Percentiles rank a stretch among this genome's conserved stretches.
These are phyloP conservation scores for Tadarida brasiliensis DNA, from an alignment of 2,797 vertebrate species.

Conservation along the genomic window DNA sequence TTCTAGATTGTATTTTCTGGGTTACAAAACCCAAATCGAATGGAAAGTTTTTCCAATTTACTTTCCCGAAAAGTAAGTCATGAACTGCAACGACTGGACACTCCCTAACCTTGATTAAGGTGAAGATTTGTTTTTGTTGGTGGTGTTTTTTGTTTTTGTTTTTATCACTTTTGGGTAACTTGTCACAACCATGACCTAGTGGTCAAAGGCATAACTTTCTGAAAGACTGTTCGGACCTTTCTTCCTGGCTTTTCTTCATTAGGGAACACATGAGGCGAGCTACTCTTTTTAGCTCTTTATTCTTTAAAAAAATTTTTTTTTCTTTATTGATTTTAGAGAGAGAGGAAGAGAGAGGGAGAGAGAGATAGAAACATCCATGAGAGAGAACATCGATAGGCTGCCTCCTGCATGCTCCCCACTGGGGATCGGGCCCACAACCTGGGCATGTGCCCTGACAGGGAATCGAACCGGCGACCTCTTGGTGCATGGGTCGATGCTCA, in stretches of 20 bases:
- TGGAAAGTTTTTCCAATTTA: neutral
- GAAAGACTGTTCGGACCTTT: neutral
- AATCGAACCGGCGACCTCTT: too few relatives aligned
- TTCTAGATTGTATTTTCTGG: slow-evolving; percentile 23
- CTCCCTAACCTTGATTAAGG: slow-evolving; percentile 7
- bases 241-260: slow-evolving; percentile 26
- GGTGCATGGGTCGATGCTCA: too few relatives aligned
- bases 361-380: too few relatives aligned
- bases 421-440: too few relatives aligned
- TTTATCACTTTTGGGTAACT: neutral
- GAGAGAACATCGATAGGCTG: too few relatives aligned
- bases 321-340: too few relatives aligned
- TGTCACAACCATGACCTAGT: neutral
- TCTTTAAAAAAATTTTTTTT: too few relatives aligned
- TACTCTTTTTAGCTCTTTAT: neutral
- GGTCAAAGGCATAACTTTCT: neutral
- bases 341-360: too few relatives aligned
- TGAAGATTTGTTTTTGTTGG: neutral
- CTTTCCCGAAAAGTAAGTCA: slow-evolving; percentile 35
- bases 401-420: too few relatives aligned
- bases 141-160: neutral
- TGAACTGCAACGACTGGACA: neutral
- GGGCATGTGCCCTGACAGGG: too few relatives aligned
- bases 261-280: neutral
- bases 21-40: slow-evolving; percentile 52